Conservation (phyloP, 2,888 invertebrate genomes). For the Timema podura region DNA sequence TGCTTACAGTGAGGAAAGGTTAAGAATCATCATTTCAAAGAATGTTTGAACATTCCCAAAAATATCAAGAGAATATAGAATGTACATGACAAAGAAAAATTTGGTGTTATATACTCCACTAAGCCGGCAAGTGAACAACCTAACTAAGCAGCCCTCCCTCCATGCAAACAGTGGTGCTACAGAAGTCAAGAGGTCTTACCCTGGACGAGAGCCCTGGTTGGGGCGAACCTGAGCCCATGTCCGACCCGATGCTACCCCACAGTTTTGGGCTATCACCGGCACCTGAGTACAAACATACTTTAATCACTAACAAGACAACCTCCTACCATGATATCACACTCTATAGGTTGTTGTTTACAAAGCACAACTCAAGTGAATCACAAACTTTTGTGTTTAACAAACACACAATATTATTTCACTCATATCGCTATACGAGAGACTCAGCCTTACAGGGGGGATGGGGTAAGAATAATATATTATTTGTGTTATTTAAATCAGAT, state of each 20-base stretch:
- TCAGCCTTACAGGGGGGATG: too few species aligned
- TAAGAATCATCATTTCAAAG: not conserved
- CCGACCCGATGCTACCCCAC: constrained; percentile 50
- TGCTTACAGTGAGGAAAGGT: not conserved
- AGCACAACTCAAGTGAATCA: too few species aligned
- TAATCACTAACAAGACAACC: too few species aligned
- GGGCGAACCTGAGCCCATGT: constrained; percentile 52
- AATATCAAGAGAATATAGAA: not conserved
- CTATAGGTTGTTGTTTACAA: too few species aligned
- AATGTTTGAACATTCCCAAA: constrained; percentile 4
- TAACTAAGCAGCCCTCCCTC: too few species aligned
- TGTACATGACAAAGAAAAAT: not conserved
- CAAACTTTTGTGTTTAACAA: too few species aligned
- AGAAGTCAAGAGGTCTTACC: constrained; percentile 47
- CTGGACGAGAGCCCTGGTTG: constrained; percentile 54
- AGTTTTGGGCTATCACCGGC: constrained; percentile 53
- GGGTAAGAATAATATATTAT: too few species aligned
- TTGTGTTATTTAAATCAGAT: too few species aligned
- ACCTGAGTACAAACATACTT: constrained; percentile 39
- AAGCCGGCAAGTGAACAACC: too few species aligned
- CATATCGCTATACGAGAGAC: too few species aligned
- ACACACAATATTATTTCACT: too few species aligned
- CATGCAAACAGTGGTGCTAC: constrained; percentile 8
- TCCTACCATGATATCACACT: too few species aligned
- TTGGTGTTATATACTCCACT: not conserved